Percentiles rank a stretch among this genome's conserved stretches.
phyloP scores from a whole-genome alignment of 2,888 invertebrate species.

The Tiliacea aurago region DNA sequence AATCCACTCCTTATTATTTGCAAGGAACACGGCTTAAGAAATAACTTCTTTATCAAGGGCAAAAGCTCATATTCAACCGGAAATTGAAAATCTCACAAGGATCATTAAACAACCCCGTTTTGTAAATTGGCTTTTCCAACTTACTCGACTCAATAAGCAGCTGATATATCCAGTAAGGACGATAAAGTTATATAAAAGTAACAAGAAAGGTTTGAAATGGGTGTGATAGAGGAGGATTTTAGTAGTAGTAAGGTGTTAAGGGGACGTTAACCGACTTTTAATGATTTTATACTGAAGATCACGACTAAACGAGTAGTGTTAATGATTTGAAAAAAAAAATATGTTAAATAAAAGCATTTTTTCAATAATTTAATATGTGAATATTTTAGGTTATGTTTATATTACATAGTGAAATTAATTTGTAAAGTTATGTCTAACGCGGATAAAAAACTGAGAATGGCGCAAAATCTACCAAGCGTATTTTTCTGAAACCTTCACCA shows the following conservation, averaged over 20 bases:
- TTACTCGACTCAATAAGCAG: conserved; percentile 52
- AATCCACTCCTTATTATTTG: conserved; percentile 4
- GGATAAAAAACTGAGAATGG: too few species aligned
- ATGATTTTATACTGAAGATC: too few species aligned
- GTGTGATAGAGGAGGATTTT: not conserved
- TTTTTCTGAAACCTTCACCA: too few species aligned
- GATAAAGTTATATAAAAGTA: conserved; percentile 36
- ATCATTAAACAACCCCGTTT: conserved; percentile 46
- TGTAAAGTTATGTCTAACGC: too few species aligned
- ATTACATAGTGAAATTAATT: too few species aligned
- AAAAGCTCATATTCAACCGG: conserved; percentile 44
- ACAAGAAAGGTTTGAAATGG: conserved; percentile 30
- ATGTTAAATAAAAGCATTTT: too few species aligned
- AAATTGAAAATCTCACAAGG: conserved; percentile 54
- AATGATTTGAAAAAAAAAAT: too few species aligned
- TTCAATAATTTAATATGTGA: too few species aligned
- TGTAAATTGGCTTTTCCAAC: conserved; percentile 52
- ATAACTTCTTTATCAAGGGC: conserved; percentile 4
- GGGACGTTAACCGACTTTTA: too few species aligned
- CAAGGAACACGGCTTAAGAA: not conserved
- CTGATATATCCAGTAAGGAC: conserved; percentile 44
- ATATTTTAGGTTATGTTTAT: too few species aligned
- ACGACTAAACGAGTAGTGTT: too few species aligned
- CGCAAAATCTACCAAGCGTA: too few species aligned
- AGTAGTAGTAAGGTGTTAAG: not conserved